Evolutionary conservation across 2,888 invertebrate genomes (phyloP).

Genomic region (Thymelicus lineola): DNA sequence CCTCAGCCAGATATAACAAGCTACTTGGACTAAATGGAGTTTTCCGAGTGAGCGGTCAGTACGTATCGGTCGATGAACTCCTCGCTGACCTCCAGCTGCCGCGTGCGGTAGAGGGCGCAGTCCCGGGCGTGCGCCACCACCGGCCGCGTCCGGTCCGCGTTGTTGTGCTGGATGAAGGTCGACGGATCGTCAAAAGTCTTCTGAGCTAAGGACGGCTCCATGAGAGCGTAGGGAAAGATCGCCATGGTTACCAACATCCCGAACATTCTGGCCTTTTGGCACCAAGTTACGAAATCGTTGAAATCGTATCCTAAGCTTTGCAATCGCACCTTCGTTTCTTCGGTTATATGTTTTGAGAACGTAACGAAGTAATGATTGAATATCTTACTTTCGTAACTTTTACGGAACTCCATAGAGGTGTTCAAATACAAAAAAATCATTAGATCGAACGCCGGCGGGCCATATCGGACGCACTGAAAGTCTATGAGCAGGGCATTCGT

Average conservation of each 20-base stretch:
- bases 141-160: constrained; percentile 43
- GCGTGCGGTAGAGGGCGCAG: background rate
- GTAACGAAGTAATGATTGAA: constrained; percentile 57
- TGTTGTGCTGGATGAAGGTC: constrained; percentile 37
- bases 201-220: constrained; percentile 48
- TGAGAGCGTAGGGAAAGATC: constrained; percentile 52
- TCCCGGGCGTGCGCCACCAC: constrained; percentile 40
- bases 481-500: constrained; percentile 64
- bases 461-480: constrained; percentile 68
- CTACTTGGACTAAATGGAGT: background rate
- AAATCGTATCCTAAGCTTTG: constrained; percentile 40
- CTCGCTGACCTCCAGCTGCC: constrained; percentile 56
- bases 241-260: constrained; percentile 35
- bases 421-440: constrained; percentile 62
- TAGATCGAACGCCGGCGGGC: constrained; percentile 71
- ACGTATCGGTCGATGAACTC: constrained; percentile 64
- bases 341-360: constrained; percentile 54
- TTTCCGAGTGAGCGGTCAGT: constrained; percentile 4
- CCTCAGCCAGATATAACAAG: constrained; percentile 2
- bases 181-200: constrained; percentile 44
- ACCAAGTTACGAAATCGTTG: constrained; percentile 37
- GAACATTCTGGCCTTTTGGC: constrained; percentile 41
- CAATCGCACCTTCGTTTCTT: constrained; percentile 52
- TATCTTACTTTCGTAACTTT: constrained; percentile 54
- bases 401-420: constrained; percentile 60